phyloP scores from a whole-genome alignment of 2,888 invertebrate species.

The Teleiodes luculella region DNA sequence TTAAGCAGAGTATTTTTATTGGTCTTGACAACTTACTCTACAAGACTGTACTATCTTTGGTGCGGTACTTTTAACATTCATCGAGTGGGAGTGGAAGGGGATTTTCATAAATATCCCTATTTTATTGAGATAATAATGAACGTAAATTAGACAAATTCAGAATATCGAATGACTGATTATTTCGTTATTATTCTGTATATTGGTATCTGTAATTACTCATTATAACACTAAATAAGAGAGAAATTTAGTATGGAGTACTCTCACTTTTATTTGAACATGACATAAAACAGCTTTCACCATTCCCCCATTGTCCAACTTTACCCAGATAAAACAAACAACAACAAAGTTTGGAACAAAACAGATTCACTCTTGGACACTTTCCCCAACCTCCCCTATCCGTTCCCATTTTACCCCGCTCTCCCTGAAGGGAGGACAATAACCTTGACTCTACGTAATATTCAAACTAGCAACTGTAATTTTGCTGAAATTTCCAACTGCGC shows the following conservation, averaged over 20 bases:
- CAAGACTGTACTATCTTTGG: too few species aligned
- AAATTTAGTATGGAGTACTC: background rate
- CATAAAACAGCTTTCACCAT: background rate
- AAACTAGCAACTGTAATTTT: conserved; percentile 16
- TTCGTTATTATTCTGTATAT: too few species aligned
- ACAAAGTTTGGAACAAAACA: conserved; percentile 16
- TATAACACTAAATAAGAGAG: too few species aligned
- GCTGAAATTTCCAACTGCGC: conserved; percentile 3
- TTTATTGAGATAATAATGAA: too few species aligned
- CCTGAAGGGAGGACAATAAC: background rate
- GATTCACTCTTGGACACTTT: conserved; percentile 19
- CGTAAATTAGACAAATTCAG: too few species aligned
- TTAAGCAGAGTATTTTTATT: too few species aligned
- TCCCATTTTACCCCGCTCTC: background rate
- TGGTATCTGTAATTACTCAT: too few species aligned
- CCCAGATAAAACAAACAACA: conserved; percentile 11
- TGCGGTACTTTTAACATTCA: too few species aligned
- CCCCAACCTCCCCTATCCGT: background rate
- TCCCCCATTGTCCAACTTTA: conserved; percentile 5
- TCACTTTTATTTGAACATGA: background rate
- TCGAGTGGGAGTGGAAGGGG: too few species aligned
- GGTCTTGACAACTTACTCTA: too few species aligned
- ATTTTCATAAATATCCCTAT: too few species aligned
- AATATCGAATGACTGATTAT: too few species aligned
- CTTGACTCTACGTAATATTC: background rate